Conservation (phyloP, 1,140 invertebrate species). For the Drosophila elegans region DNA sequence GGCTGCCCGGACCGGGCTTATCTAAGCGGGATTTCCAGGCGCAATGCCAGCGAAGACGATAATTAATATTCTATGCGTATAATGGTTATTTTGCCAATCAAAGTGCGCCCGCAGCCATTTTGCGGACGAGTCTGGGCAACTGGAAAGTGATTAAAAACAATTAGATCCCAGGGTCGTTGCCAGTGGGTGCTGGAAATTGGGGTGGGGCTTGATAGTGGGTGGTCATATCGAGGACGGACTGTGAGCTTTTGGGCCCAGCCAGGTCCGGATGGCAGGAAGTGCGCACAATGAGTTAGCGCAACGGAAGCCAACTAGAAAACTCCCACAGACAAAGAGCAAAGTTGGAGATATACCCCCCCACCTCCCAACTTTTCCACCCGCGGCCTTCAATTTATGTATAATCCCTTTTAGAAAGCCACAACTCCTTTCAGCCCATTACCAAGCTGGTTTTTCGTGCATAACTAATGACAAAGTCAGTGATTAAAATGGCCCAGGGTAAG, state of each 20-base stretch:
- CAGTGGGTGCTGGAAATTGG: not conserved
- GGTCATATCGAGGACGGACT: not conserved
- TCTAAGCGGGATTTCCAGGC: not conserved
- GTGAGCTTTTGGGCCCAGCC: constrained; percentile 8
- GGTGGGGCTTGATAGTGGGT: not conserved
- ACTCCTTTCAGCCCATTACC: constrained; percentile 1
- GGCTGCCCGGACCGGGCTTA: not conserved
- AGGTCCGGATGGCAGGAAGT: constrained; percentile 72
- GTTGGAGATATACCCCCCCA: constrained; percentile 28
- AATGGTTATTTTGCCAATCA: constrained; percentile 68
- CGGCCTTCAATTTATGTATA: constrained; percentile 62
- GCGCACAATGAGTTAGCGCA: constrained; percentile 76
- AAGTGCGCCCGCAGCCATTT: constrained; percentile 42
- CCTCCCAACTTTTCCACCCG: not conserved
- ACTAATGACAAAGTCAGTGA: constrained; percentile 73
- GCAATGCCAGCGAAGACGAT: constrained; percentile 6
- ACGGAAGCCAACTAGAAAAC: constrained; percentile 66
- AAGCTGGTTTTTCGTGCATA: constrained; percentile 51
- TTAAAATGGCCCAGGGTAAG: constrained; percentile 56
- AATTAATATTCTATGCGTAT: constrained; percentile 62
- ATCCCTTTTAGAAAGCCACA: constrained; percentile 13
- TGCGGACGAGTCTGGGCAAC: constrained; percentile 35
- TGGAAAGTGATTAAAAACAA: constrained; percentile 81
- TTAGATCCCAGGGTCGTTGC: constrained; percentile 34
- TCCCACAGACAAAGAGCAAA: constrained; percentile 49